A percentile compares a stretch with the other conserved stretches of the same genome.
Evolutionary conservation across 2,797 vertebrate species (phyloP).

Genomic region (Malacoctenus gilli): DNA sequence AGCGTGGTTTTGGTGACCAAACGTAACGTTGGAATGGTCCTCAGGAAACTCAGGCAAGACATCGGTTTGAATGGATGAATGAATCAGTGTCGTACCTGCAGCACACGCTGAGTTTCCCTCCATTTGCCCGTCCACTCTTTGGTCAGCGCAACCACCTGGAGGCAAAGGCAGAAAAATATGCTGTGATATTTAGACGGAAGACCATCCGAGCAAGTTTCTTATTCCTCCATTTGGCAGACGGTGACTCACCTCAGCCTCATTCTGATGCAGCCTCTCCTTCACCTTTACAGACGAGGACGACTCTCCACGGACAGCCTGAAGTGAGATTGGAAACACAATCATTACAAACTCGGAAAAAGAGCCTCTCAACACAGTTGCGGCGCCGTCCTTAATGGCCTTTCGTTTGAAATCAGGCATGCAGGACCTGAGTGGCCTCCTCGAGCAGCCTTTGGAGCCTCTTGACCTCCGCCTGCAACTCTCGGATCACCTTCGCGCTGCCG

Average conservation of each 20-base stretch:
- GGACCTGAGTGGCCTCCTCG: conserved; percentile 89
- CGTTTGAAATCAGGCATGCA: not conserved
- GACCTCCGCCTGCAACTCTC: conserved; percentile 81
- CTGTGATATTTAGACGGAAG: conserved; percentile 17
- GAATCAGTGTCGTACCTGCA: conserved; percentile 56
- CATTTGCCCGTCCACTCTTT: conserved; percentile 93
- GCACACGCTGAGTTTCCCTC: conserved; percentile 57
- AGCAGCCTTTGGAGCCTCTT: conserved; percentile 84
- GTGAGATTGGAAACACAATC: conserved; percentile 30
- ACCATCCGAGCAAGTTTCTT: conserved; percentile 20
- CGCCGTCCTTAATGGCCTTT: conserved; percentile 5
- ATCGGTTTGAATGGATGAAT: conserved; percentile 11
- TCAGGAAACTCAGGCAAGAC: conserved; percentile 27
- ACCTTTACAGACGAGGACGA: conserved; percentile 86
- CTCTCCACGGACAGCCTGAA: conserved; percentile 85
- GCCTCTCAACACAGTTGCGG: not conserved
- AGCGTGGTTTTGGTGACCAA: too few relatives aligned
- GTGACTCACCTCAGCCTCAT: conserved; percentile 89
- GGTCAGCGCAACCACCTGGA: conserved; percentile 88
- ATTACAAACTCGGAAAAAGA: conserved; percentile 21
- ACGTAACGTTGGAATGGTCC: too few relatives aligned
- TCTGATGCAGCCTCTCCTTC: conserved; percentile 91
- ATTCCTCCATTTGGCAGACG: conserved; percentile 5
- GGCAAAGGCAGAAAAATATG: conserved; percentile 6
- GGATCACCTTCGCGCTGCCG: conserved; percentile 89